Evolutionary conservation across 2,888 invertebrate genomes (phyloP), one percentile per base, ranked within the genome.

Genomic region (Catocala fraxini): DNA sequence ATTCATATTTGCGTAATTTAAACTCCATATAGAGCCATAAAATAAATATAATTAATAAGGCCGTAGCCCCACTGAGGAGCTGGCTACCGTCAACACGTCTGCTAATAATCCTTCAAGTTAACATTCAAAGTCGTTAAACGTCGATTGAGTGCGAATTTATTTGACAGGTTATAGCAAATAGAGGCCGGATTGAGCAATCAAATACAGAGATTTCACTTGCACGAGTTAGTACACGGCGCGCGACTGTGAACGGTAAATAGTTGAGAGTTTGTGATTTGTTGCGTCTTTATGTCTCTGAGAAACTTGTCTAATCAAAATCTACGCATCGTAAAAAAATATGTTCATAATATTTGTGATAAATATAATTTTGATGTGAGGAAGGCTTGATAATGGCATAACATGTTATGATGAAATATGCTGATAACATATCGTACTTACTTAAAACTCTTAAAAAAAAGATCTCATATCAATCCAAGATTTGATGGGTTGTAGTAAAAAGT

Each of bases 111-210:
- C 25, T 25, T 25, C 25, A 73, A 54, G 60, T 73, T 73, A 75
- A 79, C 79, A 85, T 83, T 77, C 75, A 68, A 80, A 85, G 79
- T 83, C 84, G 80, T 84, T 82, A 84, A 82, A 81, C 62, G 11
- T 47, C 59, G 59, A 63, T 84, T 71, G 79, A 58, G 65, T 75
- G 71, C 67, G 60, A 80, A 83, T 89, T 89, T 89, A 89, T 89
- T 87, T 84, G 90, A 87, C 89, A 87, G 84, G 82, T 85, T 87
- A 86, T 83, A 70, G 82, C 80, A 70, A 83, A 83, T 79, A 79
- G 76, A 80, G 79, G 76, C 75, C 69, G 76, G 73, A 83, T 84
- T 79, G 81, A 72, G 82, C 76, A 80, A 87, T 88, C 79, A 86
- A 86, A 82, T 67, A 67, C 56, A 47, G 59, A 71, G 80, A 70